Percentiles rank a stretch among this genome's conserved stretches.
Conservation (phyloP, 2,113 vertebrate species). For the Grus americana region DNA sequence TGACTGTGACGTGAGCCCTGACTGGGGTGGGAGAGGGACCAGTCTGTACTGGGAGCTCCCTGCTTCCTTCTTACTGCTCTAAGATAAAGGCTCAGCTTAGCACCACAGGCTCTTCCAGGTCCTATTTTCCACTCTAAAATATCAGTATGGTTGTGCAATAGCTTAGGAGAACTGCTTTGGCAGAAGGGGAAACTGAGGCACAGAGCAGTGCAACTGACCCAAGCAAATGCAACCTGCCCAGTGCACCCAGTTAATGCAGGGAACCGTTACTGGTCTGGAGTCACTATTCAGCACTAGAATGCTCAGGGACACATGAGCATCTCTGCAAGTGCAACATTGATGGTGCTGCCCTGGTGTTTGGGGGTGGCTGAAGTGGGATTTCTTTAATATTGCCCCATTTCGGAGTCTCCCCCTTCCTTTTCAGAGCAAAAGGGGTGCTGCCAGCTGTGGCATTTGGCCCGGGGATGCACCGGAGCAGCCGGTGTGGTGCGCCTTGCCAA, state of each 20-base stretch:
- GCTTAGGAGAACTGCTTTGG: background rate
- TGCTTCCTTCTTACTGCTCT: background rate
- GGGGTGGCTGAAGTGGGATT: background rate
- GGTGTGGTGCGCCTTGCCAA: accelerated
- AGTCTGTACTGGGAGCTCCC: background rate
- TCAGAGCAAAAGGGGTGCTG: background rate
- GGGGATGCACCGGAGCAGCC: background rate
- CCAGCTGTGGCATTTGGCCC: accelerated
- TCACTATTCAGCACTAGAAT: accelerated
- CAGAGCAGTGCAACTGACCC: background rate
- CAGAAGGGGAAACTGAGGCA: background rate
- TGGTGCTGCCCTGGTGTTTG: background rate
- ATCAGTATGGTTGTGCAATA: accelerated
- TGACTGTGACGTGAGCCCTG: background rate
- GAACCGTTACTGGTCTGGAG: background rate
- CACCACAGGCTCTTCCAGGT: background rate
- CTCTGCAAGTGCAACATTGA: accelerated
- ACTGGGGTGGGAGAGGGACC: background rate
- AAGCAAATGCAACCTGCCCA: accelerated
- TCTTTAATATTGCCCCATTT: accelerated
- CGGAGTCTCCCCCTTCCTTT: background rate
- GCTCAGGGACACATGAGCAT: accelerated
- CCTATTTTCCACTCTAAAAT: background rate
- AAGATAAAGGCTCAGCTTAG: background rate
- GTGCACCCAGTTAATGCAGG: background rate